Base-by-base conservation (phyloP, 2,797 vertebrate species). In the Sphaeramia orbicularis region DNA sequence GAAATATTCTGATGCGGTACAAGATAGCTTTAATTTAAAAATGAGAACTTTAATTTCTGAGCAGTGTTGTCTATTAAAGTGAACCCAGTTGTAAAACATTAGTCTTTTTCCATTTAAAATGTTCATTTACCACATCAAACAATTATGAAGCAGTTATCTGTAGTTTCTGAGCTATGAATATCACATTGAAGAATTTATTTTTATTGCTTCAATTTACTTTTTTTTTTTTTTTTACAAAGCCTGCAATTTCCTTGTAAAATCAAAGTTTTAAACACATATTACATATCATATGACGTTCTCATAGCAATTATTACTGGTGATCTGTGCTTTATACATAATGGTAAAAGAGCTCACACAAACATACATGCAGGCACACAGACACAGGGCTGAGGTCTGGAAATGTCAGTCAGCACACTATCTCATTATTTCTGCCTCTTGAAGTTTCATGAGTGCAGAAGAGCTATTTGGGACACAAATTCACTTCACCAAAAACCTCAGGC, bases 401-500 rank as follows among this genome's bases (percentile, higher is more conserved):
- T 84, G 84, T 88, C 83, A 88, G 83, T 87, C 85, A 78, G 76
- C 69, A 51, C 60, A 71, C 84, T 67, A 74, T 86, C 80, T 90
- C 75, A 81, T 85, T 89, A 88, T 89, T 86, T 88, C 80, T 85
- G 69, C 82, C 78, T 89, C 85, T 87, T 80, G 79, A 86, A 88
- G 80, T 86, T 89, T 71, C 80, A 74, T 78, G 84, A 86, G 84
- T 82, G 76, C 72, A 73, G 76, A 83, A 49, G 43, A 86, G 86
- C 84, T 90, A 89, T 93, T 92, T 87, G 68, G 84, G 90, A 89
- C 86, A 85, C 81, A 87, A 77, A 86, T 78, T 78, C 73, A 79
- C 73, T 83, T 81, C 74, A 67, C 59, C 71, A 44, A 61, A 86
- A 83, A 86, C 2, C 64, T 75, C 41, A 15, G 68, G 83, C 78